Evolutionary conservation across 2,113 vertebrate species (phyloP).

Genomic region (Neopipo cinnamomea): DNA sequence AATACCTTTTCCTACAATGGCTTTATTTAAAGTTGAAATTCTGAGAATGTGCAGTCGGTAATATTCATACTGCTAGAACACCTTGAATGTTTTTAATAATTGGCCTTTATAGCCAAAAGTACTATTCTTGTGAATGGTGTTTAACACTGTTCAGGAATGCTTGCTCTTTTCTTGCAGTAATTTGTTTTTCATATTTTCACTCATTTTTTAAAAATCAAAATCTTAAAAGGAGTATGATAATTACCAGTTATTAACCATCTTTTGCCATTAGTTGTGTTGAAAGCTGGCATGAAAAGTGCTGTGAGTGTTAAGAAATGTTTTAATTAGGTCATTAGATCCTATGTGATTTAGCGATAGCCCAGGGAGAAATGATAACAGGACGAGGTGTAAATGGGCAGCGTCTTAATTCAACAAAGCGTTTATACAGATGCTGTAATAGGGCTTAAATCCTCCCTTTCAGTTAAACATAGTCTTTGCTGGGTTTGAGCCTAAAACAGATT

Average conservation of each 20-base stretch:
- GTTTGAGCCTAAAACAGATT: neutral
- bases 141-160: neutral
- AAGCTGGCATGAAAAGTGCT: neutral
- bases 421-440: neutral
- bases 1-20: neutral
- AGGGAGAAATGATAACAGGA: neutral
- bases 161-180: conserved; percentile 6
- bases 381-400: neutral
- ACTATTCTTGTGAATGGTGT: neutral
- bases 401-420: neutral
- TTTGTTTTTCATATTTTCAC: conserved; percentile 17
- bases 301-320: conserved; percentile 11
- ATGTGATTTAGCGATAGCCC: conserved; percentile 7
- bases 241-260: conserved; percentile 30
- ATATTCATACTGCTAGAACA: neutral
- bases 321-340: conserved; percentile 49
- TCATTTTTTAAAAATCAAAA: conserved; percentile 19
- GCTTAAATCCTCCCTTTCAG: neutral
- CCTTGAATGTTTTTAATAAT: neutral
- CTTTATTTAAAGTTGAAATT: neutral
- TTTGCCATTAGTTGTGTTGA: conserved; percentile 3
- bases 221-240: conserved; percentile 16
- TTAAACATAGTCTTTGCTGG: neutral
- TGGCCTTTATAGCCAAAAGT: neutral
- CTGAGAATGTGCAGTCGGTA: neutral